Evolutionary conservation across 2,113 vertebrate species (phyloP).

Genomic region (Rallus limicola): DNA sequence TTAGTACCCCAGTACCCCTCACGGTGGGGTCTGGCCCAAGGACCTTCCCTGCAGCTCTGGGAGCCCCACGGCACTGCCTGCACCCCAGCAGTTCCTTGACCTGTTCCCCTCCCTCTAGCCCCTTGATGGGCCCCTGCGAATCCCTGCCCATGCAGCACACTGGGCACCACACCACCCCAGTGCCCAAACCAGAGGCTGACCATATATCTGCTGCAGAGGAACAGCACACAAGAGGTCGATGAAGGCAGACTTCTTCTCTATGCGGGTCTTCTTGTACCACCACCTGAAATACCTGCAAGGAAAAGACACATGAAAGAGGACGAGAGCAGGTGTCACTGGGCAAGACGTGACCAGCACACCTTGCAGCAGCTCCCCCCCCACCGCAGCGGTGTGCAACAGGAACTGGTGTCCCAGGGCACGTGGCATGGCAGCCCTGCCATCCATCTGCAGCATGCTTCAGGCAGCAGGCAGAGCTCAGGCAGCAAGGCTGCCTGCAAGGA

Average conservation of each 20-base stretch:
- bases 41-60: accelerated
- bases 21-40: not conserved
- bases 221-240: conserved; percentile 88
- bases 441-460: accelerated
- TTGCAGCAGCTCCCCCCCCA: not conserved
- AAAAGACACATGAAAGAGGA: not conserved
- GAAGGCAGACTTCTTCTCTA: conserved; percentile 93
- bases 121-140: accelerated
- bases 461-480: not conserved
- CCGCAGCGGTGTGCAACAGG: accelerated
- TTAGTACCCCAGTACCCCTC: not conserved
- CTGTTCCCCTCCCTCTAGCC: accelerated
- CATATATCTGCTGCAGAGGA: conserved; percentile 92
- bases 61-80: accelerated
- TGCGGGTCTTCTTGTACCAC: conserved; percentile 91
- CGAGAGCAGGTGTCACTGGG: accelerated
- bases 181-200: conserved; percentile 70
- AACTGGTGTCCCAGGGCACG: accelerated
- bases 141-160: not conserved
- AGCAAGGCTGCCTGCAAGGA: not conserved
- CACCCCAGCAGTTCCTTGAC: not conserved
- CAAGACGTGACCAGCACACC: accelerated
- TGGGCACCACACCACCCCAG: not conserved
- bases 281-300: conserved; percentile 88
- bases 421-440: not conserved